These are phyloP conservation scores for Caloenas nicobarica DNA, from an alignment of 2,113 vertebrate genomes.

Conservation along the genomic window DNA sequence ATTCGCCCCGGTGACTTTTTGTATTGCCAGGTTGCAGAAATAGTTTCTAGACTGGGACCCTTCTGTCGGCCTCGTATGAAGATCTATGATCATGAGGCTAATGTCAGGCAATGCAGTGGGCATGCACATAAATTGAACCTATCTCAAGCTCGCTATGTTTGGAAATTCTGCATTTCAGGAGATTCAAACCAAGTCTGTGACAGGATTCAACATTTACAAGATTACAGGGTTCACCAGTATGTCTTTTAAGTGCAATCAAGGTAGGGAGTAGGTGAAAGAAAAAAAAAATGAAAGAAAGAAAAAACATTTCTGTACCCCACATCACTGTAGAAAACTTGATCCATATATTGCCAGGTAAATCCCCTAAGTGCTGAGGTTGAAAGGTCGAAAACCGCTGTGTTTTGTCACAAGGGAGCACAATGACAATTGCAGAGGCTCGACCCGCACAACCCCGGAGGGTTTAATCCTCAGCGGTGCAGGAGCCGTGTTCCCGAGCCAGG, in stretches of 20 bases:
- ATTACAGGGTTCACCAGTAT: background rate
- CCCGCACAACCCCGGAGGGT: fast-evolving
- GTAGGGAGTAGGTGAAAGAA: background rate
- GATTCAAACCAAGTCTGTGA: background rate
- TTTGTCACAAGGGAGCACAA: background rate
- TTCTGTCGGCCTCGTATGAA: background rate
- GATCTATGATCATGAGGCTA: fast-evolving
- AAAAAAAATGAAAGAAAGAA: background rate
- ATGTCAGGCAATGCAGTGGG: background rate
- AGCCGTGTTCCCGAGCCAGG: background rate
- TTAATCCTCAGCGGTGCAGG: background rate
- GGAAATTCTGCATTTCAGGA: background rate
- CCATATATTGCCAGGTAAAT: background rate
- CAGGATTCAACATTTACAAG: background rate
- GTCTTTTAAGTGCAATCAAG: background rate
- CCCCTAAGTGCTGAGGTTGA: background rate
- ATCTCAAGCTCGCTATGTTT: background rate
- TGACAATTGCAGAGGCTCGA: background rate
- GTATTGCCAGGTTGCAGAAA: background rate
- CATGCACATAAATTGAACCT: fast-evolving
- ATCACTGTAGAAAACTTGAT: background rate
- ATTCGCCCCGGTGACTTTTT: fast-evolving
- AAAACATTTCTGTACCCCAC: background rate
- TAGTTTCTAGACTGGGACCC: background rate
- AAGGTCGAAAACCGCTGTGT: fast-evolving